Evolutionary conservation across 2,888 invertebrate genomes (phyloP), one percentile per base, ranked within the genome.

Genomic region (Drosophila vallismaia): DNA sequence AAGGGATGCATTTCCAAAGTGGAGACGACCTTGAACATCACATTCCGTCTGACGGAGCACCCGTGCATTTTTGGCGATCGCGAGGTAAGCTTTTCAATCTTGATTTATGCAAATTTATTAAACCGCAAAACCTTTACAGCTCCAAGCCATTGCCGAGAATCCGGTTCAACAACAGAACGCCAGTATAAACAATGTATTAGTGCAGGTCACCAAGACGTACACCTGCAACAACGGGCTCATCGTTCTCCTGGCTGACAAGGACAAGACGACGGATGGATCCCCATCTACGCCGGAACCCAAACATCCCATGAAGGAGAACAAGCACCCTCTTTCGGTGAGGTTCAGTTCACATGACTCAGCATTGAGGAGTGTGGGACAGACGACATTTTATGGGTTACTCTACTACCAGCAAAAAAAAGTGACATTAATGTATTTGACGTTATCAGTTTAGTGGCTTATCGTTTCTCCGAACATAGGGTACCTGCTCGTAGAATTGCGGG

Each of bases 31-130:
- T 89, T 94, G 10, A 89, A 82, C 2, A 92, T 94, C 12, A 91
- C 89, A 53, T 93, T 94, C 92, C 91, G 92, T 29, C 89, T 94
- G 31, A 90, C 93, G 19, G 93, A 93, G 82, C 93, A 94, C 7
- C 91, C 92, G 38, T 95, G 95, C 88, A 93, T 93, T 92, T 92
- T 93, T 76, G 93, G 93, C 42, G 86, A 82, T 3, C 79, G 67
- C 6, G 77, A 77, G 73, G 89, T 90, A 72, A 78, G 85, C 73
- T 1, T 1, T 26, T 1, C 8, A 2, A 2, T n/a, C 4, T 10
- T 2, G 0, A n/a, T 6, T 1, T 9, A 1, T 10, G 0, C 26
- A 26, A 10, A 0, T 12, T 31, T 10, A 26, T 14, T 14, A 14
- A 1, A 14, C 1, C 31, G 14, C 12, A 9, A 4, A 1, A n/a